Evolutionary conservation across 2,113 vertebrate species (phyloP), one percentile per base, ranked within the genome.

Genomic region (Clarias macrocephalus): DNA sequence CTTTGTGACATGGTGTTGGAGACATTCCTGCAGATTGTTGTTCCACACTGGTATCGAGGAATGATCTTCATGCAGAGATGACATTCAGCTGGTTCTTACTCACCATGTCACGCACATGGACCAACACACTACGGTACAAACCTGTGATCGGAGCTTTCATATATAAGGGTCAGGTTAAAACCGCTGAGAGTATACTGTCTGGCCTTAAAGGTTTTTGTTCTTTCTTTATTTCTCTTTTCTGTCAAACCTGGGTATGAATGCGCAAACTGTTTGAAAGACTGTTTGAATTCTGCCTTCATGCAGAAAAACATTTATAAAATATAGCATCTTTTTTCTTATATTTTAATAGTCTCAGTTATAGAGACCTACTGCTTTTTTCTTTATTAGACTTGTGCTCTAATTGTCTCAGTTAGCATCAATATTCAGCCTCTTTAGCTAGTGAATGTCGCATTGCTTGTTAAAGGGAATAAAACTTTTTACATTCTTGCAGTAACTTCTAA

Each of bases 401-500:
- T 37, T 72, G 3, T 30, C 30, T 37, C 68, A 30, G 5, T 68
- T 68, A 16, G 30, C 65, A 68, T n/a, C 25, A 10, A 28, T 16
- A n/a, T 33, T 13, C 52, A 57, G 54, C 25, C 6, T 62, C 57
- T 82, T 37, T 8, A 42, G 16, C 19, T 6, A 23, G 81, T 9
- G 18, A 28, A 42, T 25, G 2, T 62, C 57, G 19, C 5, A 15
- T 12, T 80, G 12, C 28, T 30, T 80, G 6, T 80, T 52, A 42
- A 33, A 63, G 12, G 28, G 23, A 63, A 21, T 12, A 30, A 62
- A 15, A 56, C 21, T 30, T 30, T 30, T 18, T 9, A 28, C 16
- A 19, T 37, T n/a, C 25, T 25, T 60, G 33, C 60, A n/a, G 33
- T 80, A 68, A 23, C 12, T 82, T 75, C 82, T 85, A 6, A 89